phyloP scores from a whole-genome alignment of 2,888 invertebrate genomes.

The Brassicogethes aeneus region DNA sequence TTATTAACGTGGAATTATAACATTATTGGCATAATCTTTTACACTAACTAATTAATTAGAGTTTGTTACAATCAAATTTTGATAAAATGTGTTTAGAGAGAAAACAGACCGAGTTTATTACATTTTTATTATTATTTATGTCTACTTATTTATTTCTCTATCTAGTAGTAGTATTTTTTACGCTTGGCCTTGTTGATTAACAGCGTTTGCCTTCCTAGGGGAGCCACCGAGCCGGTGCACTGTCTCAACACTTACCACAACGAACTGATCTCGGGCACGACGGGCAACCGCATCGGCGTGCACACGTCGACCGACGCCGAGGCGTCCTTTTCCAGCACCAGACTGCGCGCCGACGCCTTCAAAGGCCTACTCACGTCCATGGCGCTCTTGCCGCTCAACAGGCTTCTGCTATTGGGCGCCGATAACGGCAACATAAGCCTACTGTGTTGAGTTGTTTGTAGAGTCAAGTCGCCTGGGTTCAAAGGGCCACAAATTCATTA shows the following conservation, averaged over 20 bases:
- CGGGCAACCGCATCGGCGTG: slow-evolving; percentile 85
- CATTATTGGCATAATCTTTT: no score
- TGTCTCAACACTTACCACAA: slow-evolving; percentile 71
- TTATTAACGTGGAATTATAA: no score
- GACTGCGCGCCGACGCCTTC: slow-evolving; percentile 80
- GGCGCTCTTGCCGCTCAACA: slow-evolving; percentile 82
- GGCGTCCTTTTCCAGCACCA: slow-evolving; percentile 73
- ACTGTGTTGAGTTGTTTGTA: slow-evolving; percentile 55
- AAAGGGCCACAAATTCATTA: no score
- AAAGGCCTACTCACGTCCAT: slow-evolving; percentile 87
- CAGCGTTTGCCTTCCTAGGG: slow-evolving; percentile 48
- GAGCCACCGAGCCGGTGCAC: slow-evolving; percentile 87
- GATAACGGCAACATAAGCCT: slow-evolving; percentile 82
- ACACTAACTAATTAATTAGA: no score
- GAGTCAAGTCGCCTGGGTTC: no score
- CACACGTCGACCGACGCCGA: slow-evolving; percentile 64
- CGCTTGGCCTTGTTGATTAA: not conserved
- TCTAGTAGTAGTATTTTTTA: no score
- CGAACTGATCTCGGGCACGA: slow-evolving; percentile 84
- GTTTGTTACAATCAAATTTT: no score
- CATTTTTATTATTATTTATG: no score
- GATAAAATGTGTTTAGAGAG: no score
- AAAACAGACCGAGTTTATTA: no score
- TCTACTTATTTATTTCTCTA: no score
- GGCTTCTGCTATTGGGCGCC: slow-evolving; percentile 80